Base-by-base conservation (phyloP, 2,797 vertebrate genomes). In the Artibeus jamaicensis region DNA sequence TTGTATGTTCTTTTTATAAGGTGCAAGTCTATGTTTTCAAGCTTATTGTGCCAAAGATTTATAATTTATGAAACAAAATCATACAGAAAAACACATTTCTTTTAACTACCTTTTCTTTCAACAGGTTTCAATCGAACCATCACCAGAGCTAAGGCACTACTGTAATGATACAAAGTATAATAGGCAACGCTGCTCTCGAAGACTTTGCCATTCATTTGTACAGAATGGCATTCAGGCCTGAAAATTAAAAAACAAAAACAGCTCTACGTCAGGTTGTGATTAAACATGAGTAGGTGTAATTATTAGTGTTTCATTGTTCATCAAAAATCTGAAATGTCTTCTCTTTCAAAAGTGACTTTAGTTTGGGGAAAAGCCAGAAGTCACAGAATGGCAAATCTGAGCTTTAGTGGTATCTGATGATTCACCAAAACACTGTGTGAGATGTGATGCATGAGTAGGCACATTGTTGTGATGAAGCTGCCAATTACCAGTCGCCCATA, bases 41-140 rank as follows among this genome's bases (percentile, higher is more conserved):
- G 12, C 29, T 67, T 84, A 19, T 70, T n/a, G 85, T 50, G 37
- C 37, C 81, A 85, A 95, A 73, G 15, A 89, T 77, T 62, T 44
- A 48, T 76, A 74, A 85, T 67, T 79, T 81, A 57, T 87, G 57
- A 79, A 95, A 91, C 37, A 89, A 90, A 95, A 46, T 74, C 18
- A 57, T 92, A n/a, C 22, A 83, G 12, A 46, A 73, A n/a, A 85
- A 70, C 19, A 26, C 5, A 46, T 44, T 55, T 37, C 22, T 83
- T 42, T 7, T 14, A 37, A 67, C 3, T 9, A 67, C 3, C 8
- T 8, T 78, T 88, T 87, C n/a, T 62, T 85, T 68, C 24, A 70
- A 39, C 18, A 86, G 8, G 8, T 77, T 53, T 50, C 9, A 81
- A 29, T 4, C 42, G 73, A 70, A 29, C 16, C 32, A 6, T 46